These are phyloP conservation scores for Vombatus ursinus DNA, from an alignment of 2,113 vertebrate genomes.

Conservation along the genomic window DNA sequence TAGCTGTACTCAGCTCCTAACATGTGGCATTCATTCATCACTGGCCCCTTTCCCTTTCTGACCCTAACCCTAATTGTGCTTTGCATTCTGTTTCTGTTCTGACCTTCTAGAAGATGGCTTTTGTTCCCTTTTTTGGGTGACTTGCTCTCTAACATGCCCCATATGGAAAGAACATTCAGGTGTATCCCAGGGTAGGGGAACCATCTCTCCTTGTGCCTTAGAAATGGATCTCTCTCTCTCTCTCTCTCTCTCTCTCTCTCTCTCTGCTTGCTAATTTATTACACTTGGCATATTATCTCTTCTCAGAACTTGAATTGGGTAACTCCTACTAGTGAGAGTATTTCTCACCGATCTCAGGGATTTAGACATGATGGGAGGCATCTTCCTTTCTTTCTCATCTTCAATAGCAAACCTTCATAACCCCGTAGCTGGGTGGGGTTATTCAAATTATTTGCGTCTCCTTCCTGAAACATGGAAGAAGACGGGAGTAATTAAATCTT, in stretches of 20 bases:
- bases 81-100: neutral
- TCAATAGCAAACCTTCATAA: neutral
- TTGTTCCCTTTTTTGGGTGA: neutral
- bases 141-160: no score
- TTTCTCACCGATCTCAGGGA: neutral
- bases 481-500: neutral
- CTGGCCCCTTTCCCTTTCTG: no score
- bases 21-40: no score
- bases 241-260: neutral
- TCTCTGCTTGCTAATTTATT: neutral
- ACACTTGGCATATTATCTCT: neutral
- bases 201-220: neutral
- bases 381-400: neutral
- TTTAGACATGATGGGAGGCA: neutral
- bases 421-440: neutral
- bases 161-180: neutral
- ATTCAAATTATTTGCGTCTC: neutral
- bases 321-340: neutral
- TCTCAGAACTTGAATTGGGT: no score
- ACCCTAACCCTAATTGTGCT: no score
- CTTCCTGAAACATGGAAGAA: neutral
- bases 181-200: neutral
- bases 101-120: neutral
- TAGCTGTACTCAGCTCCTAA: no score
- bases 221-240: neutral